Evolutionary conservation across 2,888 invertebrate species (phyloP), one percentile per base, ranked within the genome.

Genomic region (Temnothorax ravouxi): DNA sequence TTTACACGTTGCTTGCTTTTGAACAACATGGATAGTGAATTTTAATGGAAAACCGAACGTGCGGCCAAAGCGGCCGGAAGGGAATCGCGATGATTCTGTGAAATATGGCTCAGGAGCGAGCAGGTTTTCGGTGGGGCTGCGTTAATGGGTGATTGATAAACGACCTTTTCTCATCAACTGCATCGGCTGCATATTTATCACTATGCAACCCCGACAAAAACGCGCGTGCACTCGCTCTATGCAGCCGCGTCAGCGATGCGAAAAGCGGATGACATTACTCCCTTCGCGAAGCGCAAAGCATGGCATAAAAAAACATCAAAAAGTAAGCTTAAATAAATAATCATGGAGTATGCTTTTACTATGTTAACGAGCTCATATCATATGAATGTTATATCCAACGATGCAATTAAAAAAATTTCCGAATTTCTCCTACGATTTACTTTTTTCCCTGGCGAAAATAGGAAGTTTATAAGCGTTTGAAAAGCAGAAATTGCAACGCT

Each of bases 131-230:
- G 85, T 86, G 85, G 89, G 88, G 86, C 85, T 85, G 91, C 88
- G 91, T 92, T 92, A 92, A 91, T 92, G 91, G 90, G 83, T 89
- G 91, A 92, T 92, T 92, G 92, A 93, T 91, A 91, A 93, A 92
- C 91, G 92, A 92, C 87, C 91, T 87, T 84, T 84, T 92, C 91
- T 91, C 88, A 88, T 91, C 90, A 90, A 88, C 85, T 88, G 85
- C 88, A 89, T 88, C 90, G 89, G 81, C 87, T 89, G 87, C 91
- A 88, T 91, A 91, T 91, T 91, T 91, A 91, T 91, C 91, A 89
- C 74, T 72, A 79, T 56, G 83, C 84, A 41, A 64, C 86, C 86
- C 87, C 89, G 87, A 88, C 86, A 84, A 83, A 86, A 76, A 52
- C 67, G 81, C 72, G 18, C 62, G 47, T 67, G 54, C 81, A 66